Percentiles rank a stretch among this genome's conserved stretches.
Evolutionary conservation across 2,888 invertebrate genomes (phyloP).

Genomic region (Epirrhoe alternata): DNA sequence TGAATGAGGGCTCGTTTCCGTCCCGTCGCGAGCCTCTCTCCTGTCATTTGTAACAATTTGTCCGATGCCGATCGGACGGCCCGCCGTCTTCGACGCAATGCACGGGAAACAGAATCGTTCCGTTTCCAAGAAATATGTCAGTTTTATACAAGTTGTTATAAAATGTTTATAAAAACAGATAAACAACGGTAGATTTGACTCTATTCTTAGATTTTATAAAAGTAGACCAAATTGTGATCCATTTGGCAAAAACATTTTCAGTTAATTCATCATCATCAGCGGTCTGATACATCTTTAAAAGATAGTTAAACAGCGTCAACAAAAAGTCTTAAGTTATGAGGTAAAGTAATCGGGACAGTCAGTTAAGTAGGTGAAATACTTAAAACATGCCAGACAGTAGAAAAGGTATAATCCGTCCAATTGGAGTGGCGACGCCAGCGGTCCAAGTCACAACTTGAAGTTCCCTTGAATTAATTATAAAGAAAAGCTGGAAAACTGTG

Average conservation of each 20-base stretch:
- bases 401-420: constrained; percentile 42
- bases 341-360: constrained; percentile 14
- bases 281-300: too few species aligned
- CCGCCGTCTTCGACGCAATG: constrained; percentile 32
- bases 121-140: constrained; percentile 2
- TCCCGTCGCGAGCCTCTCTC: constrained; percentile 41
- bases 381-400: constrained; percentile 34
- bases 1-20: constrained; percentile 43
- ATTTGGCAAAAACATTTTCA: too few species aligned
- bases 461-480: constrained; percentile 64
- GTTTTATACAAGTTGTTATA: not conserved
- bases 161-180: not conserved
- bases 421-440: constrained; percentile 26
- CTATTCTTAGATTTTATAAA: too few species aligned
- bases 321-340: too few species aligned
- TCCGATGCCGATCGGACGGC: constrained; percentile 26
- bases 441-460: constrained; percentile 48
- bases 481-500: constrained; percentile 55
- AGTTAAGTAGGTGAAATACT: constrained; percentile 39
- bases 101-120: constrained; percentile 26
- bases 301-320: too few species aligned
- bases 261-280: too few species aligned
- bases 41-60: constrained; percentile 67
- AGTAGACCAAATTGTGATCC: not conserved
- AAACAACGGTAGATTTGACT: not conserved